These are phyloP conservation scores for Toxotes jaculatrix DNA, from an alignment of 2,113 vertebrate genomes.

Conservation along the genomic window DNA sequence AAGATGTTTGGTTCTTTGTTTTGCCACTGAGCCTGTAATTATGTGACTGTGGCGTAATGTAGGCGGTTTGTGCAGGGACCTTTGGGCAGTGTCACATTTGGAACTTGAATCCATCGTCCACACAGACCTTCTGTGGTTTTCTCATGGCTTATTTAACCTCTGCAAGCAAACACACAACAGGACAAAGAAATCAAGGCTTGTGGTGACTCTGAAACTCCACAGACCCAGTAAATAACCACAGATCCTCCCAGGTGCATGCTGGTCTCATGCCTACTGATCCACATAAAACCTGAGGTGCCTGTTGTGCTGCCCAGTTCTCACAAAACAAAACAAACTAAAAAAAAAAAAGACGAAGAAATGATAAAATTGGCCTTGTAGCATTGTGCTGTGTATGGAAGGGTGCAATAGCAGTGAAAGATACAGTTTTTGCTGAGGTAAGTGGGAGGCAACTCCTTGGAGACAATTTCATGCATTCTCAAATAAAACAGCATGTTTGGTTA, in stretches of 20 bases:
- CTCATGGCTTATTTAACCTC: not conserved
- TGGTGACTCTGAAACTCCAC: not conserved
- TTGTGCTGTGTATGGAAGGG: too few relatives aligned
- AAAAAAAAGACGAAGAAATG: not conserved
- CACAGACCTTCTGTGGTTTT: not conserved
- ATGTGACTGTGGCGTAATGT: not conserved
- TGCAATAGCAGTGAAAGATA: too few relatives aligned
- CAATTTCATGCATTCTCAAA: too few relatives aligned
- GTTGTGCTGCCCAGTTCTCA: not conserved
- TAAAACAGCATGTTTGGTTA: too few relatives aligned
- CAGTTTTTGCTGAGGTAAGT: too few relatives aligned
- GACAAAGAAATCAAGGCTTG: not conserved
- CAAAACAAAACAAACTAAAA: not conserved
- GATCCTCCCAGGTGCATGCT: not conserved
- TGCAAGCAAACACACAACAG: not conserved
- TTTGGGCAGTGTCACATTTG: conserved; percentile 4
- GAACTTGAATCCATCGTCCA: not conserved
- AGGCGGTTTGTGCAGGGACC: not conserved
- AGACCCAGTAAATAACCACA: not conserved
- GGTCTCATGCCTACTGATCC: not conserved
- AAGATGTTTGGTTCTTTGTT: conserved; percentile 6
- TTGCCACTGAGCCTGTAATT: not conserved
- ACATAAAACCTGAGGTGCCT: not conserved
- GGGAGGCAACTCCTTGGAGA: too few relatives aligned
- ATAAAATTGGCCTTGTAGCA: too few relatives aligned